Percentiles rank a stretch among this genome's conserved stretches.
Evolutionary conservation across 1,140 invertebrate genomes (phyloP).

Genomic region (Magallana gigas): DNA sequence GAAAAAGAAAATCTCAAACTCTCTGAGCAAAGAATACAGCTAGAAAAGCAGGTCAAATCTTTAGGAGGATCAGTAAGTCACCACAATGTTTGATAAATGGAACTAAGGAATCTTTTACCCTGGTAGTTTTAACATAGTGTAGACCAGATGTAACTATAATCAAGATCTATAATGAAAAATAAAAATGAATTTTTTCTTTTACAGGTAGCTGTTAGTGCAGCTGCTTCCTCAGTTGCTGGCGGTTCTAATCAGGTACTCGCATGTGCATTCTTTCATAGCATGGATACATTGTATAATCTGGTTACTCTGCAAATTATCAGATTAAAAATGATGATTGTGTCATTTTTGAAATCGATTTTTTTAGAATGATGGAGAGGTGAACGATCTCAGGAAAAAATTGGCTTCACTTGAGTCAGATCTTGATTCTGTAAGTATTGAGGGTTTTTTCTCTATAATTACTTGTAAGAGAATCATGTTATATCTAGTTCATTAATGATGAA

Average conservation of each 20-base stretch:
- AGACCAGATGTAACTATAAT: not conserved
- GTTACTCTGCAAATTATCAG: no score
- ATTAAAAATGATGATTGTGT: no score
- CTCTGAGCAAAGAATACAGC: slow-evolving; percentile 46
- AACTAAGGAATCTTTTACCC: not conserved
- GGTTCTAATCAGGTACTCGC: not conserved
- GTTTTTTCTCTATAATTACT: no score
- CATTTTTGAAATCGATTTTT: not conserved
- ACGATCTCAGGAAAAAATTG: slow-evolving; percentile 70
- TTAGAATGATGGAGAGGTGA: slow-evolving; percentile 63
- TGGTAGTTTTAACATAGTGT: not conserved
- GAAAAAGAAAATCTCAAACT: slow-evolving; percentile 80
- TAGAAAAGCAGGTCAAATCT: slow-evolving; percentile 30
- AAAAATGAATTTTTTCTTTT: not conserved
- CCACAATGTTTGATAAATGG: not conserved
- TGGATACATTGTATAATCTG: not conserved
- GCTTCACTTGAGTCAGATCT: slow-evolving; percentile 62
- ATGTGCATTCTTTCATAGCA: no score
- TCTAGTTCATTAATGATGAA: no score
- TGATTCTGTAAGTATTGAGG: slow-evolving; percentile 47
- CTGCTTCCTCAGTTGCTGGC: not conserved
- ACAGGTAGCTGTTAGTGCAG: slow-evolving; percentile 17
- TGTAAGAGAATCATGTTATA: no score
- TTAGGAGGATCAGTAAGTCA: slow-evolving; percentile 42
- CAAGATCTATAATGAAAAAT: not conserved